Base-by-base conservation (phyloP, 2,888 invertebrate genomes). In the Orthosia incerta region DNA sequence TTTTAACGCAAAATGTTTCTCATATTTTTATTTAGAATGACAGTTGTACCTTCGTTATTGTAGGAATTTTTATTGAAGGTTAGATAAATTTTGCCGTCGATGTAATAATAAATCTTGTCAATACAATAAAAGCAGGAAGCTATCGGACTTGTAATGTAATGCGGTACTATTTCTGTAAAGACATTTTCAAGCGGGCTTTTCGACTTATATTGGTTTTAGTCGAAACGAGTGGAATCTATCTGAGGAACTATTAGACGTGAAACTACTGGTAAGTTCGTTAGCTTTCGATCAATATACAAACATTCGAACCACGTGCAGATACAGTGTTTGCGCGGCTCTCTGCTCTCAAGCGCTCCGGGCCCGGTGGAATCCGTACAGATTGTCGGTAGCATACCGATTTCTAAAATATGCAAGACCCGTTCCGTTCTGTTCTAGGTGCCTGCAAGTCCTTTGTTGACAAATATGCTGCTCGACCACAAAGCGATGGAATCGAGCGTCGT, bases 321-420 rank as follows among this genome's bases (percentile, higher is more conserved):
- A 83, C 83, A 82, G 76, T 91, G 85, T 90, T 89, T 89, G 87
- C 84, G 65, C 56, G 79, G 74, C 81, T 81, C 88, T 85, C 80
- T 39, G 39, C 39, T 39, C 39, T 39, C 39, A 1, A 9, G 68
- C 79, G 74, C 79, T 80, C 84, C 74, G 53, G 68, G 83, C 76
- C 74, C 80, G 59, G 74, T 80, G 86, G 84, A 82, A 87, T 87
- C 85, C 77, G 82, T 69, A 76, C 86, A 86, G 88, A 88, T 88
- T 88, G 87, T 85, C 79, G 76, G 81, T 77, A 60, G 89, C 88
- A 92, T 91, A 89, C 89, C 88, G 84, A 88, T 87, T 87, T 86
- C 86, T 90, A 85, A 91, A 91, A 91, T 91, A 92, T 91, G 89
- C 90, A 89, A 86, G 87, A 86, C 86, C 86, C 79, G 83, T 87